Evolutionary conservation across 2,888 invertebrate genomes (phyloP).

Genomic region (Mesopsocus fuscifrons): DNA sequence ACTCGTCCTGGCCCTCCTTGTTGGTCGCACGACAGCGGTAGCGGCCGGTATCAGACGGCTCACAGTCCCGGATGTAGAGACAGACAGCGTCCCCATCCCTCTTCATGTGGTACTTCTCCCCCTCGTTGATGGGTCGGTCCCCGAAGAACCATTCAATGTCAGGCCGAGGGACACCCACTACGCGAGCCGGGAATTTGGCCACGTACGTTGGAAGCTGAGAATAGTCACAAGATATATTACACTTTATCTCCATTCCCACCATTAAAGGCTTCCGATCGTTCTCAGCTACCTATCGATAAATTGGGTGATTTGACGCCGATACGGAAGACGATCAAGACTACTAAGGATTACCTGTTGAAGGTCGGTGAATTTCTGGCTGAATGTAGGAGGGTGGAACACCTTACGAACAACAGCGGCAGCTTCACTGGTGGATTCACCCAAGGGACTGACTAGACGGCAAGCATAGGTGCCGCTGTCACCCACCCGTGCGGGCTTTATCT

Average conservation of each 20-base stretch:
- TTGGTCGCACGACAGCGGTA: constrained; percentile 66
- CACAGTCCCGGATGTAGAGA: constrained; percentile 50
- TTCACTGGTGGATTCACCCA: constrained; percentile 50
- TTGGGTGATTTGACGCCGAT: too few relatives aligned
- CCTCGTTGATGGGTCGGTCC: constrained; percentile 43
- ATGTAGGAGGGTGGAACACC: constrained; percentile 59
- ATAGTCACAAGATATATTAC: too few relatives aligned
- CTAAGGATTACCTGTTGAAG: constrained; percentile 44
- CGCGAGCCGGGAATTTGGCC: constrained; percentile 64
- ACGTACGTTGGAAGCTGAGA: constrained; percentile 50
- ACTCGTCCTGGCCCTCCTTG: constrained; percentile 56
- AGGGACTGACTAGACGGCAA: constrained; percentile 54
- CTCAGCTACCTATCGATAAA: too few relatives aligned
- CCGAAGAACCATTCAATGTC: constrained; percentile 77
- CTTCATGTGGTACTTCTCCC: constrained; percentile 54
- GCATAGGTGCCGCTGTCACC: constrained; percentile 60
- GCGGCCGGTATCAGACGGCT: constrained; percentile 44
- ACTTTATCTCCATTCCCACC: too few relatives aligned
- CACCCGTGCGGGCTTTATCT: constrained; percentile 46
- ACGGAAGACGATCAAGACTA: too few relatives aligned
- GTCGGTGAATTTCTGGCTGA: constrained; percentile 53
- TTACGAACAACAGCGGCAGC: constrained; percentile 58
- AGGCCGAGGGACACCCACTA: constrained; percentile 64
- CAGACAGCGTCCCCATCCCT: constrained; percentile 64
- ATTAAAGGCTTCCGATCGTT: too few relatives aligned